phyloP scores from a whole-genome alignment of 2,888 invertebrate species.

The Drosophila formosana region DNA sequence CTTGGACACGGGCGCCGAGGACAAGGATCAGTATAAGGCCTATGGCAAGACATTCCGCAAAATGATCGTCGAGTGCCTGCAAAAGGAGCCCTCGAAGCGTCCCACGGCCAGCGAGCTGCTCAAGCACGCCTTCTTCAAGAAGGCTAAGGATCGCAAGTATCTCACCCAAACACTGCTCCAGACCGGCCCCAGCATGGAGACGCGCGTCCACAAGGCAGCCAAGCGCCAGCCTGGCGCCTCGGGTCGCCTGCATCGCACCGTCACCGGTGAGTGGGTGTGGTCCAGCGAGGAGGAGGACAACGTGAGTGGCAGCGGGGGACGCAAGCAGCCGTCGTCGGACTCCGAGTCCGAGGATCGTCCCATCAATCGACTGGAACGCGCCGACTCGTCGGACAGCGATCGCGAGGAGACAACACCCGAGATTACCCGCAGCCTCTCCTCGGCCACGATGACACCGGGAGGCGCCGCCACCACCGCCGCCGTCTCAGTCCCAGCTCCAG shows the following conservation, averaged over 20 bases:
- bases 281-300: conserved; percentile 96
- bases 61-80: conserved; percentile 98
- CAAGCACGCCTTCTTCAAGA: conserved; percentile 99
- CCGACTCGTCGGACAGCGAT: conserved; percentile 88
- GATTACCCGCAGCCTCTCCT: conserved; percentile 84
- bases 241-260: conserved; percentile 94
- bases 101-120: conserved; percentile 97
- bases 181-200: conserved; percentile 94
- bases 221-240: conserved; percentile 95
- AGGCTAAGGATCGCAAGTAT: conserved; percentile 97
- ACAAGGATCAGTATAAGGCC: conserved; percentile 98
- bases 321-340: conserved; percentile 85
- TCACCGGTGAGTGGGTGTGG: conserved; percentile 99
- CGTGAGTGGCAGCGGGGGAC: conserved; percentile 84
- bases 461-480: neutral
- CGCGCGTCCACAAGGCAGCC: conserved; percentile 93
- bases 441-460: conserved; percentile 67
- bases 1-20: conserved; percentile 97
- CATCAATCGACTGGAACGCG: conserved; percentile 87
- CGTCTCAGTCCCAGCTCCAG: conserved; percentile 42
- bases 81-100: conserved; percentile 97
- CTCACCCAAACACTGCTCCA: conserved; percentile 93
- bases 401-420: conserved; percentile 85
- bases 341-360: conserved; percentile 87
- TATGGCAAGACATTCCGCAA: conserved; percentile 99